Conservation (phyloP, 1,140 invertebrate genomes). For the Riptortus pedestris region DNA sequence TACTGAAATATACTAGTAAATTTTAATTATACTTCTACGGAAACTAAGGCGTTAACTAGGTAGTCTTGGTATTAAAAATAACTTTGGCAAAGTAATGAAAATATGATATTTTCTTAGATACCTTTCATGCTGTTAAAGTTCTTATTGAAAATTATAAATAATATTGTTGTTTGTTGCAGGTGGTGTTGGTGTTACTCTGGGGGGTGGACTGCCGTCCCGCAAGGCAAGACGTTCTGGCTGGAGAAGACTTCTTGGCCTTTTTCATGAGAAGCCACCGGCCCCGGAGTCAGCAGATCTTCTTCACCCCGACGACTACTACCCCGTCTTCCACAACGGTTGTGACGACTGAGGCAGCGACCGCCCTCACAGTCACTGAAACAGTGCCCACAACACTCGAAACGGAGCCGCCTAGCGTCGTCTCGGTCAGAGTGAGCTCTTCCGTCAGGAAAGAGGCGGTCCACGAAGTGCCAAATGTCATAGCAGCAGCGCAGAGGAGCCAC, state of each 20-base stretch:
- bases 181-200: conserved; percentile 34
- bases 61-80: too few relatives aligned
- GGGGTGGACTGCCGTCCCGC: conserved; percentile 33
- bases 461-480: conserved; percentile 35
- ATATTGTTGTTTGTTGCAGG: conserved; percentile 32
- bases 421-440: conserved; percentile 37
- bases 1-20: too few relatives aligned
- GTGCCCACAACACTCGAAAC: conserved; percentile 22
- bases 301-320: background rate
- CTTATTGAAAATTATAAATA: background rate
- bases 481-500: conserved; percentile 44
- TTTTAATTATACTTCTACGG: too few relatives aligned
- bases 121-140: too few relatives aligned
- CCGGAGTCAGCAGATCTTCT: background rate
- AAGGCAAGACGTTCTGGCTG: conserved; percentile 42
- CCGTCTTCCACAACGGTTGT: conserved; percentile 21
- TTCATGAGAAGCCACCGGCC: conserved; percentile 41
- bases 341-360: conserved; percentile 37
- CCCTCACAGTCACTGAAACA: conserved; percentile 14
- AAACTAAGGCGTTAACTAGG: too few relatives aligned
- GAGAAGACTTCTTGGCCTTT: conserved; percentile 46
- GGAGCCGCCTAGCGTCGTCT: conserved; percentile 32
- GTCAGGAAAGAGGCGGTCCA: conserved; percentile 31
- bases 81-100: too few relatives aligned
- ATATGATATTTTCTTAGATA: too few relatives aligned